Evolutionary conservation across 2,113 vertebrate genomes (phyloP).

Genomic region (Oreotrochilus melanogaster): DNA sequence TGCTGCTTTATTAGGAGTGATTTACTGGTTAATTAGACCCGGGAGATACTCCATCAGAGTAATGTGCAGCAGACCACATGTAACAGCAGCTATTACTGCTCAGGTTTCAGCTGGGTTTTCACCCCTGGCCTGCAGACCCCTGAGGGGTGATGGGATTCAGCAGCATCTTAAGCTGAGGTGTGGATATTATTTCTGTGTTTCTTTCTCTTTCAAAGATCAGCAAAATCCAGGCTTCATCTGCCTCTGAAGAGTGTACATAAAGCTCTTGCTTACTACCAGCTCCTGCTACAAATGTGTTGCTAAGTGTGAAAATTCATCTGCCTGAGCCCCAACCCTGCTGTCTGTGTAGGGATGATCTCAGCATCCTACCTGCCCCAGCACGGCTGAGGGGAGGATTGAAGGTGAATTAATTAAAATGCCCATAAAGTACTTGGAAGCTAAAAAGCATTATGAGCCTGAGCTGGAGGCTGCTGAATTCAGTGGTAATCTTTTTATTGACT

Average conservation of each 20-base stretch:
- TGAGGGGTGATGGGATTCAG: not conserved
- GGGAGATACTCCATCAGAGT: not conserved
- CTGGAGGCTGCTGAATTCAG: not conserved
- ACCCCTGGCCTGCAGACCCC: not conserved
- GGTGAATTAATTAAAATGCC: not conserved
- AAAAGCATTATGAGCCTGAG: not conserved
- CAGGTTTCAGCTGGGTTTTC: not conserved
- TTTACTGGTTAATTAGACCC: not conserved
- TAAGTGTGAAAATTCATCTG: not conserved
- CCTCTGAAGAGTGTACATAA: fast-evolving
- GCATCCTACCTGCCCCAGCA: fast-evolving
- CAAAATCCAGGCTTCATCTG: not conserved
- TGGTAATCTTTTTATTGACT: not conserved
- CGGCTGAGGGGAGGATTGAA: not conserved
- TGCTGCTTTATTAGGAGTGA: not conserved
- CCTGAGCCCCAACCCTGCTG: too few species aligned
- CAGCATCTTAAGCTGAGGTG: not conserved
- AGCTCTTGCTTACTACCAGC: fast-evolving
- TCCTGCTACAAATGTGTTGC: fast-evolving
- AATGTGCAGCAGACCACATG: not conserved
- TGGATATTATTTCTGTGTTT: fast-evolving
- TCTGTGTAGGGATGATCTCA: not conserved
- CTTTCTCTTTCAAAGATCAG: not conserved
- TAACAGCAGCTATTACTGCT: not conserved
- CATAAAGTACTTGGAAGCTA: not conserved